Base-by-base conservation (phyloP, 2,888 invertebrate species). In the Noctua janthe region DNA sequence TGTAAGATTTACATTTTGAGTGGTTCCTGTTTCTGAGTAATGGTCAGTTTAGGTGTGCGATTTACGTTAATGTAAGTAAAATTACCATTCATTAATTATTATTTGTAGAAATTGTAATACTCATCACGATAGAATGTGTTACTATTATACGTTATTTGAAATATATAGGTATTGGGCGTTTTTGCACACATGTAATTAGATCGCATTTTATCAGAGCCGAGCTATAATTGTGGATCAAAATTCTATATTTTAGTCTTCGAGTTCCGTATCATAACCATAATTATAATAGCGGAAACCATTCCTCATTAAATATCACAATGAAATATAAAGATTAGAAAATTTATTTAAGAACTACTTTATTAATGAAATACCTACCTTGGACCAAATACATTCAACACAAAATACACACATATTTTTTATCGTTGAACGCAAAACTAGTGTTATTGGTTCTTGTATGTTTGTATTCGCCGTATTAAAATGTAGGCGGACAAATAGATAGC, bases 1-100 rank as follows among this genome's bases (percentile, higher is more conserved):
- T 71, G 35, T 2, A 35, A 20, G n/a, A 47, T 71, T 71, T 71
- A 20, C 62, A 81, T 79, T 47, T 81, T 54, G 35, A 79, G 7
- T 10, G 13, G 23, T 35, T 51, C n/a, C 15, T 43, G 0, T 43
- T 43, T 29, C 11, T 29, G 17, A 23, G 7, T 1, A 7, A 8
- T 29, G 10, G 51, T 15, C 51, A 51, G 20, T 20, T 64, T 35
- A 64, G 17, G 29, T 64, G 1, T 15, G 15, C 7, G 29, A 29
- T 62, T 62, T 62, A 29, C 2, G 64, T 64, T 20, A 10, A 20
- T 35, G 8, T 17, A 35, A 8, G 62, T 17, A 8, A 17, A 62
- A 15, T 35, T 62, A 62, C n/a, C 0, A n/a, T n/a, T n/a, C 11
- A 10, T n/a, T n/a, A 59, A 62, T 5, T 43, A 39, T 35, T 17